phyloP scores from a whole-genome alignment of 2,888 invertebrate genomes.

The Tubulanus polymorphus region DNA sequence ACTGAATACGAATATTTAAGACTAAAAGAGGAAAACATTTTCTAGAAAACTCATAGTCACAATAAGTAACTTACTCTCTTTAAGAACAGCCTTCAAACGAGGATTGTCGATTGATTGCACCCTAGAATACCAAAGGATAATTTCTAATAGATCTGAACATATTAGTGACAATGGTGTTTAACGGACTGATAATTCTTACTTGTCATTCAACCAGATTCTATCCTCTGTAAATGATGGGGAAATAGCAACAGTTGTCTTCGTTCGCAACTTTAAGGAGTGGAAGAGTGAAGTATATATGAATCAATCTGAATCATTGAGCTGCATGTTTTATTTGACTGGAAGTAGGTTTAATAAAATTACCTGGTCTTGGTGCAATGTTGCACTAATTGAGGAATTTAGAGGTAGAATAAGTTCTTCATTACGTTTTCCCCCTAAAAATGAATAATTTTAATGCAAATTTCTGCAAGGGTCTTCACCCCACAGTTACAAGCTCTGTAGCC shows the following conservation, averaged over 20 bases:
- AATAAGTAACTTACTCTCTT: slow-evolving; percentile 60
- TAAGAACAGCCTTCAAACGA: slow-evolving; percentile 72
- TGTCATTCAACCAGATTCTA: slow-evolving; percentile 85
- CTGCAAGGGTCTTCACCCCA: not conserved
- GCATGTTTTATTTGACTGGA: too few species aligned
- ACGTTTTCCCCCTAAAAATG: slow-evolving; percentile 83
- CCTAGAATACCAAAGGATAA: slow-evolving; percentile 50
- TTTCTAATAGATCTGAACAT: not conserved
- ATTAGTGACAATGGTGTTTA: not conserved
- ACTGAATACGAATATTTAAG: slow-evolving; percentile 51
- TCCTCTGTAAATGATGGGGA: slow-evolving; percentile 70
- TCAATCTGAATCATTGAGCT: not conserved
- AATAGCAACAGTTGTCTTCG: slow-evolving; percentile 82
- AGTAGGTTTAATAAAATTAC: too few species aligned
- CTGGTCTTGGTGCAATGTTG: slow-evolving; percentile 77
- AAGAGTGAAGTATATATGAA: not conserved
- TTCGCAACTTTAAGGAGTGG: slow-evolving; percentile 52
- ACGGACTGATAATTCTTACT: slow-evolving; percentile 56
- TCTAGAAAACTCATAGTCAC: not conserved
- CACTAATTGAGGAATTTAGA: slow-evolving; percentile 92
- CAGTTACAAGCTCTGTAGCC: too few species aligned
- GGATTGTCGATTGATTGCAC: slow-evolving; percentile 70
- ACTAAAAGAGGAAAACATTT: not conserved
- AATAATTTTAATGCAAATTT: not conserved
- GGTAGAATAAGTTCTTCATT: slow-evolving; percentile 90